Conservation (phyloP, 2,888 invertebrate genomes). For the Adelognathus sp. region DNA sequence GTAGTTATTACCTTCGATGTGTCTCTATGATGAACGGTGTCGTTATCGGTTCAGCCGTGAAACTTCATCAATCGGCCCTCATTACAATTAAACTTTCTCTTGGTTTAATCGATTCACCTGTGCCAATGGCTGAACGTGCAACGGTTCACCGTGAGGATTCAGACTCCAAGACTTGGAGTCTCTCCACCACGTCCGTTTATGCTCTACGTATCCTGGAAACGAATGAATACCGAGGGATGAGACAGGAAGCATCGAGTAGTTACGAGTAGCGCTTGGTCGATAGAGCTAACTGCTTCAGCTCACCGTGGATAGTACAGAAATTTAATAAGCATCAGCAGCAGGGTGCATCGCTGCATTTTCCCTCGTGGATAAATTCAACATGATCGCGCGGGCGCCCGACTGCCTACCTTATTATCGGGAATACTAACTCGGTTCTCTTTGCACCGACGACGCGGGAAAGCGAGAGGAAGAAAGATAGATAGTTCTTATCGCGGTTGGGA, state of each 20-base stretch:
- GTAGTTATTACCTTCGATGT: not conserved
- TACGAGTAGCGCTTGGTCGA: not conserved
- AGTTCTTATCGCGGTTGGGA: slow-evolving; percentile 47
- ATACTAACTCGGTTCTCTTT: slow-evolving; percentile 17
- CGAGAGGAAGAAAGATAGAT: slow-evolving; percentile 13
- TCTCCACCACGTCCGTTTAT: not conserved
- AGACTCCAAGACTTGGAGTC: not conserved
- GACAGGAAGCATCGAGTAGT: not conserved
- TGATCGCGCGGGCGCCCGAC: slow-evolving; percentile 20
- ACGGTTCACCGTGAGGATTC: not conserved
- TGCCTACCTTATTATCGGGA: slow-evolving; percentile 49
- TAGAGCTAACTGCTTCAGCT: not conserved
- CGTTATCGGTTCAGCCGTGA: not conserved
- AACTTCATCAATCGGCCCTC: not conserved
- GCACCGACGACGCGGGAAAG: not conserved
- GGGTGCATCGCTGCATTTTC: not conserved
- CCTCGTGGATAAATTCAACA: slow-evolving; percentile 5
- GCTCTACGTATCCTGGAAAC: not conserved
- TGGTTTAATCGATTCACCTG: too few species aligned
- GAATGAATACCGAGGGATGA: not conserved
- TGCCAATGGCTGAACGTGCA: not conserved
- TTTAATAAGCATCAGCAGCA: not conserved
- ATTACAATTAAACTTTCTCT: not conserved
- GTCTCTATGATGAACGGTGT: not conserved
- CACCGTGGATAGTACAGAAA: not conserved